Evolutionary conservation across 2,113 vertebrate species (phyloP), one percentile per base, ranked within the genome.

Genomic region (Pteropus alecto): DNA sequence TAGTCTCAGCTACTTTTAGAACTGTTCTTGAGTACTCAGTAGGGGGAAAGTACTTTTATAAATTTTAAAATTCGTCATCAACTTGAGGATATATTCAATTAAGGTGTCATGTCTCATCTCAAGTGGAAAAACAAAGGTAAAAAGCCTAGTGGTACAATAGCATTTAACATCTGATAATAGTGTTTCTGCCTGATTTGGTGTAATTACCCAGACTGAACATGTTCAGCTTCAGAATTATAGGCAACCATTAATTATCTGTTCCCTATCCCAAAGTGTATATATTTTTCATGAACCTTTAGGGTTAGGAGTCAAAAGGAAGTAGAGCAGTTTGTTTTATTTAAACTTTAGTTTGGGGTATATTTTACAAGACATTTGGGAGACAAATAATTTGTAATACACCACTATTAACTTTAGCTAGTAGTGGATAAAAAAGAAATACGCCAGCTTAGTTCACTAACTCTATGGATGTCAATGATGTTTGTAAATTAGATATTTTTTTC

Each of bases 231-330:
- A 98, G 97, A 97, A 95, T 96, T 97, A 98, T 8, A 98, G 92
- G 92, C 98, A 98, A 98, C 98, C 97, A 43, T 97, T 98, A 98
- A 98, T 98, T 98, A 98, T 97, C 95, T 98, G 92, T 97, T 98
- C 96, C 94, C 82, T 97, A 98, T 87, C 56, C 63, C 70, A 97
- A 98, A 87, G 92, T 94, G 89, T 91, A 51, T 87, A 54, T 94
- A 90, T 95, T 98, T 97, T 97, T 86, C 87, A 93, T 56, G 73
- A 96, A 84, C 54, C 97, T 98, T 97, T 97, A 96, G 96, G 97
- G 84, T 91, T 97, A 97, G 97, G 65, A 56, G 93, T 81, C 54
- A 93, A 95, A 98, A 83, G 28, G 68, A 97, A 93, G 35, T 90
- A 79, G 10, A 90, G 24, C n/a, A 97, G 13, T 79, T 93, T 76